Evolutionary conservation across 2,113 vertebrate genomes (phyloP), one percentile per base, ranked within the genome.

Genomic region (Odobenus rosmarus): DNA sequence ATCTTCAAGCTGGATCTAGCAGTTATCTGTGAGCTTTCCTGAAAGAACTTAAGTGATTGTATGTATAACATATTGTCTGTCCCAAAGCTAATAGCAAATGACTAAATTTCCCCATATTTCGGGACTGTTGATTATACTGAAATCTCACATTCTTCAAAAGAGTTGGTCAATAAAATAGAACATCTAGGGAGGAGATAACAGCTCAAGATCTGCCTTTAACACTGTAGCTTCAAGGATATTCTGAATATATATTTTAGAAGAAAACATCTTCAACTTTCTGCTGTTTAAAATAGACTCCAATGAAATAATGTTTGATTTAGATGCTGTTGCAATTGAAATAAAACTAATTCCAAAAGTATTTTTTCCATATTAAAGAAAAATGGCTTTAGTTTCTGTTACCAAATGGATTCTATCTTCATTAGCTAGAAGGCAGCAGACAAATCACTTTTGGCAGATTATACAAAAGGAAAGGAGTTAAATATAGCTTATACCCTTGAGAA

Each of bases 371-470:
- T 83, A 87, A 85, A 90, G 49, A 95, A 88, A 90, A 98, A 86
- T 97, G 55, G 88, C 96, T 98, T 98, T 74, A 92, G 69, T 95
- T 89, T 95, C 93, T 95, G 64, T 96, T 96, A 92, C 55, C 85
- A 51, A 93, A 55, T 83, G 64, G 96, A 97, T 97, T 97, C 0
- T 97, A 92, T 97, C 88, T 96, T 97, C 88, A 88, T 97, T 97
- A 98, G 64, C 49, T 80, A 96, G 83, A 97, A 97, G 31, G 88
- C 91, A 98, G 95, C 42, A 94, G 90, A 61, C 81, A 98, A 98
- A 97, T 97, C 83, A 88, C 61, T 98, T 98, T 96, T 88, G 71
- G 71, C 83, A 83, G 86, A 94, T 93, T 85, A 85, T 55, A 90
- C 93, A 96, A 19, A 86, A 62, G 96, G 81, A 97, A 98, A 93